Evolutionary conservation across 2,113 vertebrate genomes (phyloP).

Genomic region (Recurvirostra avosetta): DNA sequence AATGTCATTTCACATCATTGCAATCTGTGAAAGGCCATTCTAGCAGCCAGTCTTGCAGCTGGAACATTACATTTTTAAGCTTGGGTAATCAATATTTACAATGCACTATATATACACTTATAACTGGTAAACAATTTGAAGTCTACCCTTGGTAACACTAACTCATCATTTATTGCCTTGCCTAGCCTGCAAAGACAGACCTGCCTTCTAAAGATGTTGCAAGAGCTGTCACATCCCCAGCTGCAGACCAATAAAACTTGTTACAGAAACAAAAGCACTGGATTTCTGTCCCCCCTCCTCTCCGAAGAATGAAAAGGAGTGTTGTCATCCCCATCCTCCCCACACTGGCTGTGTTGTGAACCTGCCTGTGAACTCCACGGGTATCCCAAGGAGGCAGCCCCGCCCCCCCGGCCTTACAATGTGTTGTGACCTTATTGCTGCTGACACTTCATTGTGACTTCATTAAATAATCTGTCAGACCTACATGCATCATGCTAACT

Average conservation of each 20-base stretch:
- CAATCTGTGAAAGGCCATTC: not conserved
- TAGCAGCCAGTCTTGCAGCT: not conserved
- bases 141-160: not conserved
- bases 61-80: not conserved
- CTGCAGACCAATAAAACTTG: not conserved
- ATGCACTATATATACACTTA: not conserved
- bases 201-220: not conserved
- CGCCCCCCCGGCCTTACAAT: not conserved
- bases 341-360: not conserved
- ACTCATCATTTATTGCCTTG: slow-evolving; percentile 30
- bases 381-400: not conserved
- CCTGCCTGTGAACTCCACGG: not conserved
- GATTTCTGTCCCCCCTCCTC: not conserved
- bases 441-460: slow-evolving; percentile 21
- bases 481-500: fast-evolving
- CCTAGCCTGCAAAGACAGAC: not conserved
- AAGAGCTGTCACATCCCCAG: not conserved
- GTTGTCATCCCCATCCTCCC: not conserved
- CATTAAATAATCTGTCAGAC: not conserved
- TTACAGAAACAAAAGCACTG: not conserved
- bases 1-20: not conserved
- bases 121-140: not conserved
- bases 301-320: not conserved
- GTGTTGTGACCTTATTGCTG: not conserved
- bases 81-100: not conserved